Base-by-base conservation (phyloP, 2,888 invertebrate species). In the Brenthis hecate region DNA sequence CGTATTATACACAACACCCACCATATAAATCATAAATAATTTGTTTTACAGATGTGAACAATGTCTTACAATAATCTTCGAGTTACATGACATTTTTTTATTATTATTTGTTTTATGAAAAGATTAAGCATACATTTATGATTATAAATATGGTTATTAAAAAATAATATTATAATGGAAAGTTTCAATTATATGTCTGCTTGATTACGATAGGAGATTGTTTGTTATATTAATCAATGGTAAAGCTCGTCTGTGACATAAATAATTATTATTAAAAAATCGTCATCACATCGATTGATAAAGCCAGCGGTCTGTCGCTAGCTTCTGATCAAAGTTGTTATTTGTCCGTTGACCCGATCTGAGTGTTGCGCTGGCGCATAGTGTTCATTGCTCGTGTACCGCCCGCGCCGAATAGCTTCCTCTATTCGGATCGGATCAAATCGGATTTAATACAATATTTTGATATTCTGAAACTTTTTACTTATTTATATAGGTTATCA, bases 261-360 rank as follows among this genome's bases (percentile, higher is more conserved):
- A 54, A 65, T 48, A 69, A 60, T 73, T 74, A 71, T 76, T 76
- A 77, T 73, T 74, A 73, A 69, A 74, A 23, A n/a, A 50, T 80
- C 81, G 79, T 79, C 78, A 75, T 70, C 61, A 50, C 51, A 60
- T 57, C 62, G 67, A 67, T 80, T 80, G 85, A 86, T 88, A 88
- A 88, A 85, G 86, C 88, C 87, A 83, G 81, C 83, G 85, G 80
- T 83, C 81, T 78, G 83, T 80, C 78, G 77, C 81, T 80, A 80
- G 84, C 81, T 83, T 79, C 83, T 78, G 81, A 78, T 77, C 82
- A 82, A 81, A 82, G 83, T 86, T 82, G 84, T 85, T 76, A 79
- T 78, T 86, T 89, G 89, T 89, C 77, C 89, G 84, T 87, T 89
- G 89, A 90, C 87, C 90, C 83, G 82, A 65, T 81, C 74, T 69